Percentiles rank a stretch among this genome's conserved stretches.
Evolutionary conservation across 2,888 invertebrate species (phyloP).

Genomic region (Micoletzkya japonica): DNA sequence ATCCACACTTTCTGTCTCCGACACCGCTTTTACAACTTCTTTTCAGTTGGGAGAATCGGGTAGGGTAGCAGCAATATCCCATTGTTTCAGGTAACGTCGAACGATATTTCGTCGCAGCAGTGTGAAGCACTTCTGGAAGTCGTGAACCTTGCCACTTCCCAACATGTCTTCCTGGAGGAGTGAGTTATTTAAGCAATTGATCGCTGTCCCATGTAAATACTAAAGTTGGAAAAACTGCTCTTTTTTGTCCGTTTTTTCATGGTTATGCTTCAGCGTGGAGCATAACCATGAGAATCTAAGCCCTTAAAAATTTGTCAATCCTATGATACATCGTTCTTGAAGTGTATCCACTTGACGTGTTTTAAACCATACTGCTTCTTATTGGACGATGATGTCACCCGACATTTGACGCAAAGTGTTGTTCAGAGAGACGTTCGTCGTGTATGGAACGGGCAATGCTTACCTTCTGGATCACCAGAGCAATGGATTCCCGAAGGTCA

Average conservation of each 20-base stretch:
- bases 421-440: slow-evolving; percentile 1
- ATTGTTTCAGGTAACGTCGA: neutral
- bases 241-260: no score
- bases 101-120: neutral
- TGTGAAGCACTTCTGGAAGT: neutral
- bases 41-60: neutral
- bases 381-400: no score
- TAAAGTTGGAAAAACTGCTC: neutral
- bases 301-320: no score
- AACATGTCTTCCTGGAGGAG: neutral
- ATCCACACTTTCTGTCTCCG: no score
- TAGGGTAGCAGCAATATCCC: neutral
- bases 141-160: slow-evolving; percentile 2
- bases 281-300: no score
- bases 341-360: no score
- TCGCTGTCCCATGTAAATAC: neutral
- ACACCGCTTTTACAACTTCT: no score
- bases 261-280: no score
- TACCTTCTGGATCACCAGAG: neutral
- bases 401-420: no score
- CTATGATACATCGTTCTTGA: no score
- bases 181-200: neutral
- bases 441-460: slow-evolving; percentile 9
- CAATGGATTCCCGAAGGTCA: neutral
- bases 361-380: no score